Percentiles rank a stretch among this genome's conserved stretches.
phyloP scores from a whole-genome alignment of 2,797 vertebrate genomes.

The Serranus cabrilla region DNA sequence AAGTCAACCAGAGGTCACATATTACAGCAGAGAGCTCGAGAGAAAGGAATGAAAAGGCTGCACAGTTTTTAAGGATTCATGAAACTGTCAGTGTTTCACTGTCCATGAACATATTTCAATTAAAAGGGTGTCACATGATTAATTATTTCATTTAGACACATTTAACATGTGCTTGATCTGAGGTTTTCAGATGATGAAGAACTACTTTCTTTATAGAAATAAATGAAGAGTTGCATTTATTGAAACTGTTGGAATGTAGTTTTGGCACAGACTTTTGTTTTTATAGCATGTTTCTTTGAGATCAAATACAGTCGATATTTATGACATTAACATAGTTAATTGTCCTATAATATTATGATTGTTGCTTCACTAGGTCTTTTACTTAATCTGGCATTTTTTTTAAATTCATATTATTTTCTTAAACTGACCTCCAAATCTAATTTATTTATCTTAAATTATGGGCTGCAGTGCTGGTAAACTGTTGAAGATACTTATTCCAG shows the following conservation, averaged over 20 bases:
- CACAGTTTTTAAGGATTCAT: conserved; percentile 15
- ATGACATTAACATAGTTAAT: too few relatives aligned
- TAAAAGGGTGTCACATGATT: not conserved
- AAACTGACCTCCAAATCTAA: too few relatives aligned
- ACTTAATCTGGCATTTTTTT: too few relatives aligned
- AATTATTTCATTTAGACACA: not conserved
- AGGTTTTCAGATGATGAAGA: not conserved
- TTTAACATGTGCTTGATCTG: not conserved
- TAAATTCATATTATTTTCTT: too few relatives aligned
- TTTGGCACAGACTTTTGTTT: not conserved
- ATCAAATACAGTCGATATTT: not conserved
- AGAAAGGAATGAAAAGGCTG: conserved; percentile 3
- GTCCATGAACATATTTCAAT: not conserved
- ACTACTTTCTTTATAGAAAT: not conserved
- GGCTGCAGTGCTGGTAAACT: too few relatives aligned
- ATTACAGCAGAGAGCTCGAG: conserved; percentile 27
- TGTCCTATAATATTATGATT: too few relatives aligned
- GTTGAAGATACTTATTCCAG: too few relatives aligned
- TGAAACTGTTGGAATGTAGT: not conserved
- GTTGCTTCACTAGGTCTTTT: too few relatives aligned
- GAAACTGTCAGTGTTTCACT: not conserved
- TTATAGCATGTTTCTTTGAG: not conserved
- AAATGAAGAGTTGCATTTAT: not conserved
- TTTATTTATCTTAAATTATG: too few relatives aligned
- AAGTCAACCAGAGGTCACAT: conserved; percentile 48